These are phyloP conservation scores for Eriosoma lanigerum DNA, from an alignment of 1,140 invertebrate species.

Conservation along the genomic window DNA sequence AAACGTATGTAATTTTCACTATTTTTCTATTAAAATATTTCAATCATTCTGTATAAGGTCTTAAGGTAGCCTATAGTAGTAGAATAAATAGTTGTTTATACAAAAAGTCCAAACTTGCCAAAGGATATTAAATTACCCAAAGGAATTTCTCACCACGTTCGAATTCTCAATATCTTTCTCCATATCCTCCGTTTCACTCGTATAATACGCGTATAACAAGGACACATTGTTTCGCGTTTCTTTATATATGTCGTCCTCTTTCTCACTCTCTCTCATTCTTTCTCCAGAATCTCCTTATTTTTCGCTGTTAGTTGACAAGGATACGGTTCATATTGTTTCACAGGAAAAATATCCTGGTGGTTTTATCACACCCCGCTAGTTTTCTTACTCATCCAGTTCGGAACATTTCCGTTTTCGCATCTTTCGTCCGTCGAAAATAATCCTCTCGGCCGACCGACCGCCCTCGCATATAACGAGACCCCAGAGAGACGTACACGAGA, in stretches of 20 bases:
- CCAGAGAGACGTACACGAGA: conserved; percentile 1
- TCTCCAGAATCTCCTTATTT: not conserved
- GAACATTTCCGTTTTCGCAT: conserved; percentile 30
- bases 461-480: not conserved
- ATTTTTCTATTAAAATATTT: too few species aligned
- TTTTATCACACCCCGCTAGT: not conserved
- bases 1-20: not conserved
- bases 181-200: not conserved
- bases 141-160: conserved; percentile 26
- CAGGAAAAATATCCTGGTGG: conserved; percentile 1
- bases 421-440: not conserved
- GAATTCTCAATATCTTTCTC: not conserved
- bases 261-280: not conserved
- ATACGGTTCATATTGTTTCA: conserved; percentile 16
- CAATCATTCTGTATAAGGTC: not conserved
- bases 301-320: conserved; percentile 4
- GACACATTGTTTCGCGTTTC: not conserved
- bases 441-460: not conserved
- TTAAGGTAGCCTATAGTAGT: not conserved
- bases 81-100: conserved; percentile 13
- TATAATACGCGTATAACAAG: not conserved
- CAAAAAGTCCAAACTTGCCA: conserved; percentile 48
- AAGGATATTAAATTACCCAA: conserved; percentile 50
- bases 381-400: not conserved
- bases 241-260: too few species aligned